A percentile compares a stretch with the other conserved stretches of the same genome.
Evolutionary conservation across 2,113 vertebrate species (phyloP).

Genomic region (Carassius gibelio): DNA sequence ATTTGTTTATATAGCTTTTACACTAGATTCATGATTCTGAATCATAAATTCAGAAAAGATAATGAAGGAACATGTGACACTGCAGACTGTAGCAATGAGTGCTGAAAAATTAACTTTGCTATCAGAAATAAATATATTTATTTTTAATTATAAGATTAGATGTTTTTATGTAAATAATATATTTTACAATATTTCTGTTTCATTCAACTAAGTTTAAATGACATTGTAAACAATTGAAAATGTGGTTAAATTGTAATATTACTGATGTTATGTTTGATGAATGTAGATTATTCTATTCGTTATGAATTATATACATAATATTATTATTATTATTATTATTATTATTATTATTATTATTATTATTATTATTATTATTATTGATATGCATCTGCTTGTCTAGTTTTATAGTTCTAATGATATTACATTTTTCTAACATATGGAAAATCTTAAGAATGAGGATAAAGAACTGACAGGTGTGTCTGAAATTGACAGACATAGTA

Average conservation of each 20-base stretch:
- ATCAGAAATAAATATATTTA: not conserved
- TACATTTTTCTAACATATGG: not conserved
- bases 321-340: not conserved
- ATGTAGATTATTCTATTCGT: not conserved
- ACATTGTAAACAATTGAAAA: not conserved
- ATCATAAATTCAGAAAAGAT: too few relatives aligned
- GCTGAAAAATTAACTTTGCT: not conserved
- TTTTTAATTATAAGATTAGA: too few relatives aligned
- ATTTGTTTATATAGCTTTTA: too few relatives aligned
- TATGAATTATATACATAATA: too few relatives aligned
- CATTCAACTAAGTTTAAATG: not conserved
- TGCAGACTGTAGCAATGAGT: not conserved
- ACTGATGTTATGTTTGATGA: not conserved
- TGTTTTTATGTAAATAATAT: too few relatives aligned
- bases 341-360: not conserved
- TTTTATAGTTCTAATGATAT: too few relatives aligned
- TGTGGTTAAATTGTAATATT: not conserved
- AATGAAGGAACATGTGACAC: not conserved
- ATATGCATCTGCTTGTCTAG: not conserved
- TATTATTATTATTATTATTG: not conserved
- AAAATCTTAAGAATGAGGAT: not conserved
- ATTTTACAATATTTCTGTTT: not conserved
- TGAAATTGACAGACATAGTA: not conserved
- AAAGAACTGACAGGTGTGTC: not conserved
- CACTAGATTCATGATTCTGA: too few relatives aligned